A percentile compares a stretch with the other conserved stretches of the same genome.
Conservation (phyloP, 2,797 vertebrate species). For the Alca torda region DNA sequence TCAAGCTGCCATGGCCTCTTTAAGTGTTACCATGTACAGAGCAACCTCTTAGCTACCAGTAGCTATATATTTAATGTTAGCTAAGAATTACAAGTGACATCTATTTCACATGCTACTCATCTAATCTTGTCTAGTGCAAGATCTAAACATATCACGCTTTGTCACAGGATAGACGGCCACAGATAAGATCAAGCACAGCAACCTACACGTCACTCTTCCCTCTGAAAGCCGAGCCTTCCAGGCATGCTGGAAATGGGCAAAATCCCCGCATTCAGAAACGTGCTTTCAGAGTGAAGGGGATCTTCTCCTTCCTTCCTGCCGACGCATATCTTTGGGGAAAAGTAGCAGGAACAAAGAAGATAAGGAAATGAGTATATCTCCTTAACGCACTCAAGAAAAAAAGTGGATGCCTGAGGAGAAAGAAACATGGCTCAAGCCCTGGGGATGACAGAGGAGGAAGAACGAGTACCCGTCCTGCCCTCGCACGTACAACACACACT, state of each 20-base stretch:
- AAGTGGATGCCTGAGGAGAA: not conserved
- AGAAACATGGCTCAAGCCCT: not conserved
- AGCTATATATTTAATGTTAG: not conserved
- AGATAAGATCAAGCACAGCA: not conserved
- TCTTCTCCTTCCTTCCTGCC: not conserved
- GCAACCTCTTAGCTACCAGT: not conserved
- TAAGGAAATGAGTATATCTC: not conserved
- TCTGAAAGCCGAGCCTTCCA: slow-evolving; percentile 1
- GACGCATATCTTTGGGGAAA: not conserved
- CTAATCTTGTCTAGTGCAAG: not conserved
- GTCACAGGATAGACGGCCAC: slow-evolving; percentile 9
- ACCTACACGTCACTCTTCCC: not conserved
- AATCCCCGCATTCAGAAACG: not conserved
- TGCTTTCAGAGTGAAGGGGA: not conserved
- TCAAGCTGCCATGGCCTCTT: not conserved
- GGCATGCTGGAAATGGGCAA: not conserved
- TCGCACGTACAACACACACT: not conserved
- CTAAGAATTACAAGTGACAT: slow-evolving; percentile 2
- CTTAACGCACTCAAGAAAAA: not conserved
- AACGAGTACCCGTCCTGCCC: not conserved
- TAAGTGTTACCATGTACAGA: not conserved
- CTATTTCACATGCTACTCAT: not conserved
- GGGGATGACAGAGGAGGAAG: not conserved
- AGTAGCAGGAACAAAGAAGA: not conserved
- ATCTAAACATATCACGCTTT: slow-evolving; percentile 33